Base-by-base conservation (phyloP, 2,797 vertebrate genomes). In the Spondyliosoma cantharus region DNA sequence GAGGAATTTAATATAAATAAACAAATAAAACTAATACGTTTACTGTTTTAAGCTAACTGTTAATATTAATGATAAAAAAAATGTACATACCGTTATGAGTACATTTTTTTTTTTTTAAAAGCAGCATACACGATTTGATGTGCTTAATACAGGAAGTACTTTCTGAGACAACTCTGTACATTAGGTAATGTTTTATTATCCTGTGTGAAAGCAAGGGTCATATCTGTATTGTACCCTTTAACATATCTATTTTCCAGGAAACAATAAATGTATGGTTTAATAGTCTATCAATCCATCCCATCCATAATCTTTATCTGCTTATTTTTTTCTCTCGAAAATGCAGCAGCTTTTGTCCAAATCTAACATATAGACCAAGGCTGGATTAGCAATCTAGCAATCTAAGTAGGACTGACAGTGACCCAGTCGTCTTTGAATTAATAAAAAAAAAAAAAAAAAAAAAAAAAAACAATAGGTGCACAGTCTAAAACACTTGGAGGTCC, bases 181-280 rank as follows among this genome's bases (percentile, higher is more conserved):
- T 29, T 24, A 22, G 20, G 43, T 12, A 27, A 17, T 48, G 16
- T n/a, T 53, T 53, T 54, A 7, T 24, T 9, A 29, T 50, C 25
- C 3, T 14, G 12, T 50, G 24, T 65, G 46, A 17, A 3, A 22
- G 4, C 46, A 19, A 9, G 63, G 46, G 46, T 19, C 46, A n/a
- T 37, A 20, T n/a, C 46, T 19, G 8, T 54, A n/a, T 53, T 52
- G 25, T n/a, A 24, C 49, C 15, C 13, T 24, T 37, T 4, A 54
- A 54, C 50, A 43, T 29, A 65, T 32, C 27, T 25, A 16, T 68
- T 52, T 54, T 67, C n/a, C 49, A 68, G 32, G 49, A 53, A 37
- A 52, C 25, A 65, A 52, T 32, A 65, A 50, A 37, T 37, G 48
- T 4, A 5, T 48, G 22, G 61, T 9, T 32, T 14, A 67, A 66